These are phyloP conservation scores for Lasioglossum albipes DNA, from an alignment of 1,140 invertebrate genomes.

Conservation along the genomic window DNA sequence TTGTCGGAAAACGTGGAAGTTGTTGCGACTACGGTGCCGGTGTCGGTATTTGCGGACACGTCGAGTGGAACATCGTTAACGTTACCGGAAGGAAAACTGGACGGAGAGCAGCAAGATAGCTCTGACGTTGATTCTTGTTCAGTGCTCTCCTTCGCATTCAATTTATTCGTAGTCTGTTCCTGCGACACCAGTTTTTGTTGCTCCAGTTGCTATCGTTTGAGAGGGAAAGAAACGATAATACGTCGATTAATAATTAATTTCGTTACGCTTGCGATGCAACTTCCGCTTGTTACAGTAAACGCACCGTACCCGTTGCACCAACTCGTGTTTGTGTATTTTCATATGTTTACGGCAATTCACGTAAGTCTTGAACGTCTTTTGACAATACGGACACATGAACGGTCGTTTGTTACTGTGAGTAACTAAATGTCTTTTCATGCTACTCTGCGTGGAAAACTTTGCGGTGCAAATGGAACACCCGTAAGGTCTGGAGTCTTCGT, in stretches of 20 bases:
- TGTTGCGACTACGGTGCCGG: neutral
- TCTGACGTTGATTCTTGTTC: neutral
- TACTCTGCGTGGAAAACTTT: slow-evolving; percentile 84
- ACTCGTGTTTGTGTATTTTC: slow-evolving; percentile 84
- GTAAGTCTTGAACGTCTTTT: slow-evolving; percentile 86
- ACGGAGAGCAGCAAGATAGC: neutral
- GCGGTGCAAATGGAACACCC: slow-evolving; percentile 78
- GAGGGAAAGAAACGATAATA: neutral
- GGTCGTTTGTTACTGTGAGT: slow-evolving; percentile 84
- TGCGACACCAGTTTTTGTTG: slow-evolving; percentile 58
- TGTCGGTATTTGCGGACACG: neutral
- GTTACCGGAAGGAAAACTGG: neutral
- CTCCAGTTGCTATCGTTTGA: slow-evolving; percentile 65
- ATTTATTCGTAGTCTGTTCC: slow-evolving; percentile 18
- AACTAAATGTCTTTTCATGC: slow-evolving; percentile 84
- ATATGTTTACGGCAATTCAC: slow-evolving; percentile 87
- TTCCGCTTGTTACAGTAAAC: neutral
- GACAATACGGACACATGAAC: slow-evolving; percentile 87
- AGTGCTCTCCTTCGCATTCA: neutral
- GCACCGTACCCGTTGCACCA: slow-evolving; percentile 66
- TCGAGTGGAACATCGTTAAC: neutral
- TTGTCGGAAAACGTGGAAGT: slow-evolving; percentile 48
- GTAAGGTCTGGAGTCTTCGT: slow-evolving; percentile 79
- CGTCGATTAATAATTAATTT: no score
- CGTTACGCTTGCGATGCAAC: neutral